Base-by-base conservation (phyloP, 2,888 invertebrate genomes). In the Parnassius mnemosyne region DNA sequence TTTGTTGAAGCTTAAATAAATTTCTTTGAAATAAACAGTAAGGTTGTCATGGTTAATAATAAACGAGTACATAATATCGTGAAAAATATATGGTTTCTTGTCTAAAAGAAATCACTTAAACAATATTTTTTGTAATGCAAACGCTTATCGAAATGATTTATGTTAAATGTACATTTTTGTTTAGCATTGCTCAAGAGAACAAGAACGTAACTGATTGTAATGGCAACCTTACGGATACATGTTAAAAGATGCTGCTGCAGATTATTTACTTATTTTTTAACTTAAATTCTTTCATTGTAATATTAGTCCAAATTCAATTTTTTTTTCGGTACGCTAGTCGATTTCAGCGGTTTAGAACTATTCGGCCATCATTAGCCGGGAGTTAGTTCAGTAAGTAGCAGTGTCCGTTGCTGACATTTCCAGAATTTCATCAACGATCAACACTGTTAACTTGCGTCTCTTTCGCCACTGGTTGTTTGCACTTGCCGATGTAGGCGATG, bases 381-480 rank as follows among this genome's bases (percentile, higher is more conserved):
- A 75, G 73, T 75, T 83, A 83, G 81, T 76, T 13, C 74, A 81
- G 79, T 81, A 77, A 81, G 84, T 83, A 78, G 83, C 87, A 80
- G 88, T 89, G 89, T 85, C 87, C 87, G 90, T 90, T 90, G 91
- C 81, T 89, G 90, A 85, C 78, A 83, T 89, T 89, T 90, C 77
- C 85, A 88, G 80, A 84, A 84, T 86, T 75, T 87, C 86, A 88
- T 79, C 89, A 89, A 89, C 88, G 88, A 79, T 68, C 83, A 84
- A 81, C 87, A 89, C 85, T 83, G 85, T 80, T 84, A 68, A 77
- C 81, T 89, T 76, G 78, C 79, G 75, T 73, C 75, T 74, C 69
- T 81, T 71, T 79, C 76, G 85, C 80, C 83, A 84, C 84, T 86
- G 80, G 84, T 84, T 85, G 83, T 82, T 76, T 85, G 86, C 87